Conservation (phyloP, 2,797 vertebrate species). For the Xiphorhynchus erythropygius region DNA sequence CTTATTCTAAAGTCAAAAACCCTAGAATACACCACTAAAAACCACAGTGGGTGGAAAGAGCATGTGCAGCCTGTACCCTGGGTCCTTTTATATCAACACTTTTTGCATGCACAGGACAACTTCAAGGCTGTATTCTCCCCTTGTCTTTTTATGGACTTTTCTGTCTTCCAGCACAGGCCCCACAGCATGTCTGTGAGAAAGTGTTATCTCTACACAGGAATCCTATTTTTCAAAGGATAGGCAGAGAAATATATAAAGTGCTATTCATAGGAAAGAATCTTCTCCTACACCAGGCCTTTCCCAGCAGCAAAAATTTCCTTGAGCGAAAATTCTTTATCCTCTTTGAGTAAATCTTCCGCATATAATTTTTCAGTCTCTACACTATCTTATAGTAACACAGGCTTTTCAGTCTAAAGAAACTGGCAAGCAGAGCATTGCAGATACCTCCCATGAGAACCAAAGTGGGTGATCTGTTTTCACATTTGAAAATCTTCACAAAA, state of each 20-base stretch:
- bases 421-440: not conserved
- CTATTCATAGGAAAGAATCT: not conserved
- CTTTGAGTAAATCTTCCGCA: not conserved
- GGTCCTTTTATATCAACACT: not conserved
- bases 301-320: not conserved
- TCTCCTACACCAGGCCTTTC: not conserved
- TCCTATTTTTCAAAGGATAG: not conserved
- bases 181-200: too few species aligned
- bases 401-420: not conserved
- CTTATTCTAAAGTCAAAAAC: not conserved
- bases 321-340: not conserved
- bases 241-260: not conserved
- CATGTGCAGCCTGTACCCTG: not conserved
- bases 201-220: not conserved
- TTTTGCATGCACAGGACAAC: not conserved
- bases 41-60: not conserved
- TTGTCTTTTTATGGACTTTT: not conserved
- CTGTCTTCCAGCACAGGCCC: not conserved
- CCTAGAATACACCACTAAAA: not conserved
- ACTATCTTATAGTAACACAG: not conserved
- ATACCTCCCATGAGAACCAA: not conserved
- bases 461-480: not conserved
- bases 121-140: not conserved
- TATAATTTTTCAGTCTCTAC: not conserved
- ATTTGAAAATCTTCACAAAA: not conserved